Percentiles rank a stretch among this genome's conserved stretches.
These are phyloP conservation scores for Diploscapter pachys DNA, from an alignment of 1,140 invertebrate species.

Conservation along the genomic window DNA sequence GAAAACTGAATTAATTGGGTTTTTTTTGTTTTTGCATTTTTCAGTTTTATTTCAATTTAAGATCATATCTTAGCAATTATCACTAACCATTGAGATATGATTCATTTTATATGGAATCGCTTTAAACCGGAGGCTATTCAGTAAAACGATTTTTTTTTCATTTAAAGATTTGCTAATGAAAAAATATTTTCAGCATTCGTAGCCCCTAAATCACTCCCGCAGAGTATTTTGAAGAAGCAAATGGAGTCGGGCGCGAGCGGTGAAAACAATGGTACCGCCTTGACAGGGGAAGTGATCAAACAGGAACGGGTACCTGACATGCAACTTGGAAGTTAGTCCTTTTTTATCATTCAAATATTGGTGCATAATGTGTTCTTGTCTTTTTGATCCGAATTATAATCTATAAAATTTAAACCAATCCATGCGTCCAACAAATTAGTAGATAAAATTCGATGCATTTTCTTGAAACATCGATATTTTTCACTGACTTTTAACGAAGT, in stretches of 20 bases:
- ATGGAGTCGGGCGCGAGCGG: background rate
- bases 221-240: conserved; percentile 20
- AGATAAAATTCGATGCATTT: background rate
- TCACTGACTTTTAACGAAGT: background rate
- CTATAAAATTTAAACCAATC: conserved; percentile 1
- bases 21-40: too few species aligned
- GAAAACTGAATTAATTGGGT: too few species aligned
- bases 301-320: conserved; percentile 33
- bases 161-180: background rate
- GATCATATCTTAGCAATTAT: too few species aligned
- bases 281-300: conserved; percentile 2
- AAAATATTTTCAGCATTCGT: background rate
- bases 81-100: too few species aligned
- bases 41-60: too few species aligned
- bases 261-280: conserved; percentile 9
- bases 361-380: background rate
- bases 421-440: background rate
- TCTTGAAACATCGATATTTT: conserved; percentile 9
- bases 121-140: background rate
- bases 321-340: conserved; percentile 38
- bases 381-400: background rate
- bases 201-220: background rate
- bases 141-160: background rate
- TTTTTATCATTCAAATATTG: conserved; percentile 5
- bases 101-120: too few species aligned